Conservation (phyloP, 2,797 vertebrate species). For the Macropodus opercularis region DNA sequence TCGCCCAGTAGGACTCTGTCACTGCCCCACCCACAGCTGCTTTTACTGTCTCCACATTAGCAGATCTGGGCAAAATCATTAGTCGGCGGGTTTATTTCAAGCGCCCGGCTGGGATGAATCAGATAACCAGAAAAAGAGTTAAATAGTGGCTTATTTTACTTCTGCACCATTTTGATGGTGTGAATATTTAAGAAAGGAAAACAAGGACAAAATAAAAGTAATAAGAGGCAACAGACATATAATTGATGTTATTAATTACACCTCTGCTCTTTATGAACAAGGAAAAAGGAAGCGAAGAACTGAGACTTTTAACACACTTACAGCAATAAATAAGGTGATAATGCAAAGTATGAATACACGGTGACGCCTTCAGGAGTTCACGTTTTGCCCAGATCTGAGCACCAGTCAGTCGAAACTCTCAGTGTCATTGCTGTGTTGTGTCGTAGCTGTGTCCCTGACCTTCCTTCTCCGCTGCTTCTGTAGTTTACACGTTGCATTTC, state of each 20-base stretch:
- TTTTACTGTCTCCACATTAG: constrained; percentile 52
- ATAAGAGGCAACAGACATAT: neutral
- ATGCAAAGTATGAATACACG: neutral
- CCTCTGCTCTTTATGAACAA: neutral
- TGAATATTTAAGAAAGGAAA: neutral
- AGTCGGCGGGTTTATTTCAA: neutral
- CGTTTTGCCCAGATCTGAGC: constrained; percentile 74
- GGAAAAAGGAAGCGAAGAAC: neutral
- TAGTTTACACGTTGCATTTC: constrained; percentile 54
- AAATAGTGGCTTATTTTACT: neutral
- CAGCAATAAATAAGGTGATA: neutral
- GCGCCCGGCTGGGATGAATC: neutral
- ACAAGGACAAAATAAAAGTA: neutral
- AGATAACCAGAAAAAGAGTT: neutral
- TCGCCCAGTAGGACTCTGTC: constrained; percentile 46
- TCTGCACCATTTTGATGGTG: neutral
- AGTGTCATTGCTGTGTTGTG: constrained; percentile 58
- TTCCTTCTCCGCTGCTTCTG: constrained; percentile 60
- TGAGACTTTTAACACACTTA: neutral
- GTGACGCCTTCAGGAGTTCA: neutral
- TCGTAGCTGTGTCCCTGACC: constrained; percentile 49
- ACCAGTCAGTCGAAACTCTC: constrained; percentile 43
- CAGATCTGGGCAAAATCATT: constrained; percentile 72
- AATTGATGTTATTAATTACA: constrained; percentile 1
- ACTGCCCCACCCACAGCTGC: constrained; percentile 46